Base-by-base conservation (phyloP, 2,888 invertebrate genomes). In the Cephus spinipes region DNA sequence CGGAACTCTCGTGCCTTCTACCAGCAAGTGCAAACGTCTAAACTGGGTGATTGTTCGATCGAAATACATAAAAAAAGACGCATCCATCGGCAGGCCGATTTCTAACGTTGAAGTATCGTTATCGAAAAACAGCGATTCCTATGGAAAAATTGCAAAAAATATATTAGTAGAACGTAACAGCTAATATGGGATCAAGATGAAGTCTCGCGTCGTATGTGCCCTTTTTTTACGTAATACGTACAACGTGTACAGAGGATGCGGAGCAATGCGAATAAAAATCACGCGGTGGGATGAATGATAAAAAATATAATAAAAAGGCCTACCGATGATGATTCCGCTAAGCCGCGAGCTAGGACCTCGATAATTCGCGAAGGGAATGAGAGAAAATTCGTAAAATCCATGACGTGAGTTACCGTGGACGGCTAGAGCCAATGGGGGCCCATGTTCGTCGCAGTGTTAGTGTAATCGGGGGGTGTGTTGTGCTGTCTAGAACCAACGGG, bases 331-430 rank as follows among this genome's bases (percentile, higher is more conserved):
- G 81, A 80, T 68, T 71, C 12, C 71, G 32, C 12, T 23, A 33
- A 33, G 32, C 32, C 71, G 71, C 31, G 32, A 33, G 2, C 31
- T 71, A 31, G 71, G 71, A 31, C 32, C 71, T 31, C 71, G 71
- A 31, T 71, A 32, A 9, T 71, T 31, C 32, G 71, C 71, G 71
- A 33, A 32, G 31, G 71, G 32, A 71, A 55, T 55, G 55, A 23
- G 9, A 55, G 23, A 71, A 71, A 71, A 71, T 71, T 33, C 32
- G 32, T 89, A 90, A 91, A 91, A 90, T 90, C 91, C 90, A 91
- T 91, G 91, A 90, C 90, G 88, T 90, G 91, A 91, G 91, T 91
- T 91, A 91, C 91, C 91, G 91, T 91, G 89, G 88, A 86, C 85
- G 89, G 90, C 90, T 91, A 91, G 87, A 91, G 90, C 91, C 91